phyloP scores from a whole-genome alignment of 2,113 vertebrate species.

The Lonchura striata region DNA sequence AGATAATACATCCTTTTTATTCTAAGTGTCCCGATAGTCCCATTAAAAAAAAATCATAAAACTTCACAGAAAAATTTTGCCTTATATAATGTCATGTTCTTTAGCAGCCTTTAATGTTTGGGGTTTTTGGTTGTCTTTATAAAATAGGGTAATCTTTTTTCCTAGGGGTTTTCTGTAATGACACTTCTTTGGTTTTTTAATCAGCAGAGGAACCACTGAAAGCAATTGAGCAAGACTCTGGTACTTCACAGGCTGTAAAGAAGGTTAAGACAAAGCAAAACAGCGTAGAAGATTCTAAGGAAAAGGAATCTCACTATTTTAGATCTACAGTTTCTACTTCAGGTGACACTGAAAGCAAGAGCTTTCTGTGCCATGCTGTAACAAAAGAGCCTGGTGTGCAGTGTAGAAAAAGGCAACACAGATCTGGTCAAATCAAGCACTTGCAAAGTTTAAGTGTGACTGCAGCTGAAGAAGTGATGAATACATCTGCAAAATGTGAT shows the following conservation, averaged over 20 bases:
- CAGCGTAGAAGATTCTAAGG: neutral
- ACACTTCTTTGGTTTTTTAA: constrained; percentile 3
- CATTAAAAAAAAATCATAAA: neutral
- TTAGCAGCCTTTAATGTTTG: neutral
- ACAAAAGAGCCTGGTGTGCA: neutral
- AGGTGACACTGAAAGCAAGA: constrained; percentile 26
- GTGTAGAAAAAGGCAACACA: constrained; percentile 16
- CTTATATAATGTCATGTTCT: neutral
- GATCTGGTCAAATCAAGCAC: neutral
- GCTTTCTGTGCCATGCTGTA: neutral
- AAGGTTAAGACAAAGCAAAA: constrained; percentile 33
- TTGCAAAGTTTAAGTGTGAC: neutral
- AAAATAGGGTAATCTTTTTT: neutral
- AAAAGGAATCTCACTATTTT: constrained; percentile 31
- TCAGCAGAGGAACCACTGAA: constrained; percentile 53
- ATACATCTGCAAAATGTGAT: neutral
- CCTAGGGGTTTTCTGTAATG: neutral
- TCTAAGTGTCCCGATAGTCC: neutral
- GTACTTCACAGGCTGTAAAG: constrained; percentile 1
- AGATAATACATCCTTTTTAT: neutral
- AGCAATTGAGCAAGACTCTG: constrained; percentile 4
- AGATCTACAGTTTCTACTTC: neutral
- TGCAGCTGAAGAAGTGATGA: constrained; percentile 31
- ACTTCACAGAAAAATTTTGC: neutral
- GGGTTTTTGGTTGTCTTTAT: neutral